Base-by-base conservation (phyloP, 2,113 vertebrate species). In the Gnathonemus echidnorhynchus region DNA sequence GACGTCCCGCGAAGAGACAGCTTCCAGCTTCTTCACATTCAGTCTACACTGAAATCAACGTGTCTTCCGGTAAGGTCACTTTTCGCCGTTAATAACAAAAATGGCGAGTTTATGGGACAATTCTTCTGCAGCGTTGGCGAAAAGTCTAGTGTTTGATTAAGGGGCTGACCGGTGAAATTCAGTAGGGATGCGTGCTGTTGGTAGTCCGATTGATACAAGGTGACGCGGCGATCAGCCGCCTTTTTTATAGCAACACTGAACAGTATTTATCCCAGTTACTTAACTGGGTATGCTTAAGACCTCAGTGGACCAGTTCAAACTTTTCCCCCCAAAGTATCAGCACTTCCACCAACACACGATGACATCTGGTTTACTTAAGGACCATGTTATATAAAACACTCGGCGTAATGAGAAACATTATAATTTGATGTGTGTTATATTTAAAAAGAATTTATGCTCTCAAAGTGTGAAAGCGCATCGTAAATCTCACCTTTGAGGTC, bases 1-100 rank as follows among this genome's bases (percentile, higher is more conserved):
- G 92, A 50, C 90, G 86, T 50, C 85, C 89, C 86, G 91, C 90
- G 90, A 83, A 21, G 90, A 91, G 92, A 93, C 89, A 89, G 88
- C 91, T 91, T 91, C 88, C 90, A 90, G 86, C 88, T 89, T 88
- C 89, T 62, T 86, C 80, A 35, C 8, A 53, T 17, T 17, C 46
- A 19, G 80, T 58, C 89, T 86, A 87, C 91, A 3, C 13, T 50
- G 46, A 66, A 89, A 89, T 74, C 66, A 77, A 31, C 88, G 42
- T 77, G 42, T 49, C 46, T 89, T 89, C 88, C 27, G 88, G 88
- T 89, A 89, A 89, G 88, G 15, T 49, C 70, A 50, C 39, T 83
- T 53, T 89, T 80, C 48, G 27, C 15, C 21, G 46, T 80, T 52
- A 35, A 35, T n/a, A 77, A 50, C n/a, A 42, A 56, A 42, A 77